These are phyloP conservation scores for Drosophila trichaetosa DNA, from an alignment of 2,888 invertebrate genomes.

Conservation along the genomic window DNA sequence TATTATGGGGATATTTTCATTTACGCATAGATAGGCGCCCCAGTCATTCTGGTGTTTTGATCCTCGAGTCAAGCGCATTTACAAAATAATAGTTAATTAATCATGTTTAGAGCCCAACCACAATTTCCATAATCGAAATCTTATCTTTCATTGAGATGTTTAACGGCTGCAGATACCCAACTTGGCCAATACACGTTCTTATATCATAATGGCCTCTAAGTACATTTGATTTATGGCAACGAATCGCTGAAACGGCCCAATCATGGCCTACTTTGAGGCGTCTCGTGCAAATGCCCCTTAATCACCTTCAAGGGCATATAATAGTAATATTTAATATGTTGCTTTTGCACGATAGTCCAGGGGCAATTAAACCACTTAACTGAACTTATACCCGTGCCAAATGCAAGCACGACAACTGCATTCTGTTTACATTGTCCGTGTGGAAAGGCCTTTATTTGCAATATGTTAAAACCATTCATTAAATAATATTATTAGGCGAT, in stretches of 20 bases:
- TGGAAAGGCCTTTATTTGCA: not conserved
- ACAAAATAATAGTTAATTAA: slow-evolving; percentile 47
- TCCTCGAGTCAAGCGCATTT: slow-evolving; percentile 31
- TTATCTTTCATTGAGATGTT: slow-evolving; percentile 45
- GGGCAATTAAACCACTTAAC: not conserved
- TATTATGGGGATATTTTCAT: slow-evolving; percentile 65
- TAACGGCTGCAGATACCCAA: slow-evolving; percentile 25
- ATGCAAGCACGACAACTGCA: not conserved
- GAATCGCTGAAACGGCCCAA: not conserved
- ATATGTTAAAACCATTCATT: not conserved
- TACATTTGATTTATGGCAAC: slow-evolving; percentile 39
- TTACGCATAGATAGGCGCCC: slow-evolving; percentile 27
- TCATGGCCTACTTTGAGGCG: slow-evolving; percentile 54
- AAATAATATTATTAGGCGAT: not conserved
- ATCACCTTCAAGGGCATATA: not conserved
- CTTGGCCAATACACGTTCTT: slow-evolving; percentile 35
- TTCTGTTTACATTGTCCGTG: not conserved
- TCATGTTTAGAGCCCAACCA: slow-evolving; percentile 30
- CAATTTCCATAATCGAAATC: slow-evolving; percentile 29
- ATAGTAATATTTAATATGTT: not conserved
- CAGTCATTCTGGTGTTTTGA: slow-evolving; percentile 5
- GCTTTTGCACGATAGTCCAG: not conserved
- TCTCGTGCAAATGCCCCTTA: not conserved
- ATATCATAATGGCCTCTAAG: slow-evolving; percentile 44
- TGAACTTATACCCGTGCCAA: not conserved